phyloP scores from a whole-genome alignment of 2,113 vertebrate genomes.

The Phylloscopus whistleri region DNA sequence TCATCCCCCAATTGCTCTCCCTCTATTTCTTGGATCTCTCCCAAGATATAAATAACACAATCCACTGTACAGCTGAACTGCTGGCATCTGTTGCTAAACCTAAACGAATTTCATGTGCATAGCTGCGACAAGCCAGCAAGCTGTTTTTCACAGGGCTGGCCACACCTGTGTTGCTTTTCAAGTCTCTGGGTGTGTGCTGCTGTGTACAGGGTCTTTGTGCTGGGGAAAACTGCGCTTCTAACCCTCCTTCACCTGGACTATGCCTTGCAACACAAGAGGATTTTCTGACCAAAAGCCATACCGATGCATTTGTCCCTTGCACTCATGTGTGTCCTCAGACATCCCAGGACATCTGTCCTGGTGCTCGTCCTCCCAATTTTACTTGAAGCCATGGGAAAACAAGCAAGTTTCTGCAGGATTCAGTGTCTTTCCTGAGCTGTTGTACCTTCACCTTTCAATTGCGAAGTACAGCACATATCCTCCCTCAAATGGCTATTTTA shows the following conservation, averaged over 20 bases:
- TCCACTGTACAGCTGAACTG: background rate
- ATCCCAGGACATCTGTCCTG: background rate
- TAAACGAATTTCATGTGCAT: background rate
- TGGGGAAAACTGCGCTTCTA: rapidly evolving
- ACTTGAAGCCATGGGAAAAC: background rate
- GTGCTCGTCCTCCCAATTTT: background rate
- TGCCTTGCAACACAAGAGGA: rapidly evolving
- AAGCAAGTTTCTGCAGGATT: background rate
- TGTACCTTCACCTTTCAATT: background rate
- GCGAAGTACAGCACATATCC: rapidly evolving
- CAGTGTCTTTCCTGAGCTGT: background rate
- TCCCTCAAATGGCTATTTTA: background rate
- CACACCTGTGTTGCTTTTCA: background rate
- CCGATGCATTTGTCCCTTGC: background rate
- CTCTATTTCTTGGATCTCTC: background rate
- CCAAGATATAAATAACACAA: background rate
- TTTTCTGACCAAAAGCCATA: background rate
- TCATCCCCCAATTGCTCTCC: background rate
- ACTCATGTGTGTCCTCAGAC: background rate
- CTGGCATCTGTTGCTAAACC: background rate
- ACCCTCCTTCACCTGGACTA: background rate
- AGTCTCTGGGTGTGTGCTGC: rapidly evolving
- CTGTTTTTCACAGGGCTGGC: background rate
- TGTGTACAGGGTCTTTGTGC: rapidly evolving
- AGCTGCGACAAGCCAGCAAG: background rate